Evolutionary conservation across 2,113 vertebrate genomes (phyloP).

Genomic region (Isurus oxyrinchus): DNA sequence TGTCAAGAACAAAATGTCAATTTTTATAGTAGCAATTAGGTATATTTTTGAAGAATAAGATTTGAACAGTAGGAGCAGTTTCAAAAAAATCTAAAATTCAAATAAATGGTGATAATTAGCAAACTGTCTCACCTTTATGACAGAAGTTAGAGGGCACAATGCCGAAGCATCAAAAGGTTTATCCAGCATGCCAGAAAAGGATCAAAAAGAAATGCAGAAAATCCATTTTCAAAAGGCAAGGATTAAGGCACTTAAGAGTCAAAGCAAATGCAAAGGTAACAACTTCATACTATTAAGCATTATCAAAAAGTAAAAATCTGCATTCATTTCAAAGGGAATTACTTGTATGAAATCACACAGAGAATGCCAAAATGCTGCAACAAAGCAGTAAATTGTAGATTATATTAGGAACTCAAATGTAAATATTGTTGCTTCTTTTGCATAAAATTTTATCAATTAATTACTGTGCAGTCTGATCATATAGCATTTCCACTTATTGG

Average conservation of each 20-base stretch:
- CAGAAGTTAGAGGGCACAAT: background rate
- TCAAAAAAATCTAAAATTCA: background rate
- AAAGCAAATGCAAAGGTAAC: background rate
- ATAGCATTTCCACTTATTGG: background rate
- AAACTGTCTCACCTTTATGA: background rate
- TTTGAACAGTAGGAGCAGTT: background rate
- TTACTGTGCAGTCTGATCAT: background rate
- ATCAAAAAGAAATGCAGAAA: background rate
- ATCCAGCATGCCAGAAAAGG: background rate
- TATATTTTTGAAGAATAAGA: background rate
- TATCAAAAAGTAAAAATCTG: background rate
- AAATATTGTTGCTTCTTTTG: constrained; percentile 1
- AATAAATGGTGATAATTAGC: background rate
- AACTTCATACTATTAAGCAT: background rate
- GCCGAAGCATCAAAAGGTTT: background rate
- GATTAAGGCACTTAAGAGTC: background rate
- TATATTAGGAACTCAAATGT: background rate
- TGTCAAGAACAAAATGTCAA: background rate
- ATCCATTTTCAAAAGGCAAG: background rate
- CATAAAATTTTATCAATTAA: background rate
- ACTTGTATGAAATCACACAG: background rate
- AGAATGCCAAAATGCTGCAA: background rate
- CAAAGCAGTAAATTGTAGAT: background rate
- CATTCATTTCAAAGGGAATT: background rate
- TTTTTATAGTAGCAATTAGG: background rate